A percentile compares a stretch with the other conserved stretches of the same genome.
These are phyloP conservation scores for Anoplius nigerrimus DNA, from an alignment of 2,888 invertebrate genomes.

Conservation along the genomic window DNA sequence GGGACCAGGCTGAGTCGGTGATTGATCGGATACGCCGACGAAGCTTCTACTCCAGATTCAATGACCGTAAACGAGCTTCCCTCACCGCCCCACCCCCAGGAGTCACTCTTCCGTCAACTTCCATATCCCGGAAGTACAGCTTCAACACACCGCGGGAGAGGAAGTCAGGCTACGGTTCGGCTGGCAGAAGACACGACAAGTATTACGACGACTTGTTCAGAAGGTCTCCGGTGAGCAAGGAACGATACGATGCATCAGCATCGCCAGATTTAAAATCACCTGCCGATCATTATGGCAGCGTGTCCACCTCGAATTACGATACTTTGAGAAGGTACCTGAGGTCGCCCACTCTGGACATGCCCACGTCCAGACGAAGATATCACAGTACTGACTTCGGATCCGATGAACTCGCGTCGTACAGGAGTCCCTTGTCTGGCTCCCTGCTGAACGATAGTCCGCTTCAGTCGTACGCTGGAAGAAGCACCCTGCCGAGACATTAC, in stretches of 20 bases:
- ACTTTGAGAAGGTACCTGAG: conserved; percentile 62
- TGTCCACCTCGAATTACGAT: conserved; percentile 60
- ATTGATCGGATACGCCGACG: conserved; percentile 91
- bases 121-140: conserved; percentile 74
- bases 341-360: conserved; percentile 61
- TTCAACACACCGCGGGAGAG: conserved; percentile 63
- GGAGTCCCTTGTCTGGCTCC: conserved; percentile 44
- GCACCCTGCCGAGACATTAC: conserved; percentile 62
- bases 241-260: conserved; percentile 48
- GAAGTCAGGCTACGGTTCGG: conserved; percentile 35
- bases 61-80: conserved; percentile 86
- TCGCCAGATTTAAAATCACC: conserved; percentile 60
- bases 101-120: conserved; percentile 51
- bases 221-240: conserved; percentile 62
- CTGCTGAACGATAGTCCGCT: conserved; percentile 40
- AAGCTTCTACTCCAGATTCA: conserved; percentile 92
- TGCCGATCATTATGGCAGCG: conserved; percentile 46
- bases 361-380: conserved; percentile 56
- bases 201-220: conserved; percentile 58
- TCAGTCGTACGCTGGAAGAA: conserved; percentile 49
- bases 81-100: conserved; percentile 78
- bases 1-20: conserved; percentile 80
- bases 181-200: conserved; percentile 54
- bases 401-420: conserved; percentile 57
- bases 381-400: conserved; percentile 60